Evolutionary conservation across 2,888 invertebrate species (phyloP).

Genomic region (Boloria selene): DNA sequence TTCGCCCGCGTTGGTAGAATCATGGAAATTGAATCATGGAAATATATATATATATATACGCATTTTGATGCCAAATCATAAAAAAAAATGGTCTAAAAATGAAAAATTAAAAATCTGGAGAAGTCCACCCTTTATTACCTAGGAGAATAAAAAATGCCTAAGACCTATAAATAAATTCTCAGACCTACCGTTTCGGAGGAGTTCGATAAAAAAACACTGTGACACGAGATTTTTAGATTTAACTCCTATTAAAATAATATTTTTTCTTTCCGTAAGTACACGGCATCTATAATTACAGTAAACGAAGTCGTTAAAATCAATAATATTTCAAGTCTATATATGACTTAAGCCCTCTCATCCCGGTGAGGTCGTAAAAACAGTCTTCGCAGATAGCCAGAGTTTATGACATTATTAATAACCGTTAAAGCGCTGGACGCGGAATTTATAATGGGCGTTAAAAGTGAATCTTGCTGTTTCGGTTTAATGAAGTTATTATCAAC

Average conservation of each 20-base stretch:
- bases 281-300: conserved; percentile 1
- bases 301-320: conserved; percentile 3
- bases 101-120: too few relatives aligned
- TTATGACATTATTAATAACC: not conserved
- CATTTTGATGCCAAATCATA: too few relatives aligned
- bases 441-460: conserved; percentile 14
- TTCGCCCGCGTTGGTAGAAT: too few relatives aligned
- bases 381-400: not conserved
- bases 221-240: too few relatives aligned
- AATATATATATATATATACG: too few relatives aligned
- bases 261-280: not conserved
- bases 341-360: conserved; percentile 3
- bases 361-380: conserved; percentile 12
- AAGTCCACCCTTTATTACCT: too few relatives aligned
- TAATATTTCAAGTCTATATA: conserved; percentile 12
- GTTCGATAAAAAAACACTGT: too few relatives aligned
- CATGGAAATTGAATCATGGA: too few relatives aligned
- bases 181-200: too few relatives aligned
- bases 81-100: too few relatives aligned
- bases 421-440: conserved; percentile 1
- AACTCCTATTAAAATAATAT: not conserved
- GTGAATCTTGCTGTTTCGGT: conserved; percentile 18
- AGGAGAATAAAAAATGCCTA: too few relatives aligned
- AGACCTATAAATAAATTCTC: too few relatives aligned
- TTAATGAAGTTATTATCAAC: conserved; percentile 17